Conservation (phyloP, 2,113 vertebrate genomes). For the Thamnaconus septentrionalis region DNA sequence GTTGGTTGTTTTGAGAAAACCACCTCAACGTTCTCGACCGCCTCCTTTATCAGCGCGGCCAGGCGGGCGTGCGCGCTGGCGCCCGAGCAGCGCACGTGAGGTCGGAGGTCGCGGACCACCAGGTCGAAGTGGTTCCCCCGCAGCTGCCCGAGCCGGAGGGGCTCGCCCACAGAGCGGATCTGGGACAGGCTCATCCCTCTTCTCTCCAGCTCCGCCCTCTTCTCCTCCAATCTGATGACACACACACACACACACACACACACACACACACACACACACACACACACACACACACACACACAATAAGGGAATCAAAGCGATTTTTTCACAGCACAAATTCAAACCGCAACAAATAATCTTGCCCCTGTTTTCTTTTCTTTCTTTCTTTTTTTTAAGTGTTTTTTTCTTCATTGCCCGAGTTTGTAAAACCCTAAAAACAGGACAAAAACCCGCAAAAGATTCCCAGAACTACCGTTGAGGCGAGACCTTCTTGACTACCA, state of each 20-base stretch:
- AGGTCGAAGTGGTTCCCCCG: conserved; percentile 93
- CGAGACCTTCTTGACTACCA: conserved; percentile 93
- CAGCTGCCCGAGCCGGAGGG: conserved; percentile 86
- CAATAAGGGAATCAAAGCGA: too few relatives aligned
- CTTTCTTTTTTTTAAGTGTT: too few relatives aligned
- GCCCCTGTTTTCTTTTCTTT: too few relatives aligned
- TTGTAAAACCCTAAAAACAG: background rate
- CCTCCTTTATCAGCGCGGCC: conserved; percentile 80
- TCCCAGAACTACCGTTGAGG: conserved; percentile 78
- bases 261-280: background rate
- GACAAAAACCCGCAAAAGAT: background rate
- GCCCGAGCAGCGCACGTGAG: conserved; percentile 47
- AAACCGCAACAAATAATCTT: too few relatives aligned
- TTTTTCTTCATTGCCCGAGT: too few relatives aligned
- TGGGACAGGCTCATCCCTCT: conserved; percentile 83
- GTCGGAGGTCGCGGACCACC: conserved; percentile 83
- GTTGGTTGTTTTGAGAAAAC: background rate
- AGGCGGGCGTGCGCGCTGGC: conserved; percentile 52
- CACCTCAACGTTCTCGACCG: conserved; percentile 87
- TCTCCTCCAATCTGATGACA: conserved; percentile 80
- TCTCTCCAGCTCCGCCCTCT: conserved; percentile 77
- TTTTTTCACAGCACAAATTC: too few relatives aligned
- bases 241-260: background rate
- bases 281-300: too few relatives aligned
- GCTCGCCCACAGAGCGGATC: conserved; percentile 73